Evolutionary conservation across 2,888 invertebrate genomes (phyloP).

Genomic region (Atethmia centrago): DNA sequence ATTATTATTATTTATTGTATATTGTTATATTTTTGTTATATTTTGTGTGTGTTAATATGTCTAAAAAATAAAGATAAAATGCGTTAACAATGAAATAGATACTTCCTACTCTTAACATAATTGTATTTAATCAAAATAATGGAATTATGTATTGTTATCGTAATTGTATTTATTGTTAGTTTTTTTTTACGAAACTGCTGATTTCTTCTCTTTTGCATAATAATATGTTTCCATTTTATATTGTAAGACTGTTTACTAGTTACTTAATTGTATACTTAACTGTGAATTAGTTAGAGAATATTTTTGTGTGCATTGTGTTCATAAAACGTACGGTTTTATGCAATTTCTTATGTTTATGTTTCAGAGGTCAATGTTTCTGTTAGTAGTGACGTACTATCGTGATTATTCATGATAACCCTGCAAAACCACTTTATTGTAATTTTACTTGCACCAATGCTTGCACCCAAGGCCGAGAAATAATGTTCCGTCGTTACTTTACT

Average conservation of each 20-base stretch:
- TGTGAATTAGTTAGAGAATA: background rate
- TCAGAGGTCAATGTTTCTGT: background rate
- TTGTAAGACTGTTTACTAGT: background rate
- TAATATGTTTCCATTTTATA: background rate
- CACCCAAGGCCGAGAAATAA: slow-evolving; percentile 31
- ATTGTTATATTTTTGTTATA: no score
- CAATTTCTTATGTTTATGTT: background rate
- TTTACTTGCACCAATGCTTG: slow-evolving; percentile 12
- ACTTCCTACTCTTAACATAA: background rate
- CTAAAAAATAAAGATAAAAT: background rate
- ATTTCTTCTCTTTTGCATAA: background rate
- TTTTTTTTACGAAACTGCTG: background rate
- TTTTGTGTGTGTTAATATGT: no score
- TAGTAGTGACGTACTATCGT: background rate
- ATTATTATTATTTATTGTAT: no score
- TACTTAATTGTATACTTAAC: no score
- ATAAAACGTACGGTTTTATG: background rate
- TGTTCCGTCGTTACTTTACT: slow-evolving; percentile 16
- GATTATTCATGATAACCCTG: slow-evolving; percentile 27
- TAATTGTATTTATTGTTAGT: background rate
- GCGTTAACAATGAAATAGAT: background rate
- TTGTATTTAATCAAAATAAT: background rate
- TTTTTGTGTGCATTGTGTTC: background rate
- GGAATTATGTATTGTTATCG: background rate
- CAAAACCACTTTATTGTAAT: slow-evolving; percentile 7